phyloP scores from a whole-genome alignment of 2,797 vertebrate species.

The Mormyrops attenuatus region DNA sequence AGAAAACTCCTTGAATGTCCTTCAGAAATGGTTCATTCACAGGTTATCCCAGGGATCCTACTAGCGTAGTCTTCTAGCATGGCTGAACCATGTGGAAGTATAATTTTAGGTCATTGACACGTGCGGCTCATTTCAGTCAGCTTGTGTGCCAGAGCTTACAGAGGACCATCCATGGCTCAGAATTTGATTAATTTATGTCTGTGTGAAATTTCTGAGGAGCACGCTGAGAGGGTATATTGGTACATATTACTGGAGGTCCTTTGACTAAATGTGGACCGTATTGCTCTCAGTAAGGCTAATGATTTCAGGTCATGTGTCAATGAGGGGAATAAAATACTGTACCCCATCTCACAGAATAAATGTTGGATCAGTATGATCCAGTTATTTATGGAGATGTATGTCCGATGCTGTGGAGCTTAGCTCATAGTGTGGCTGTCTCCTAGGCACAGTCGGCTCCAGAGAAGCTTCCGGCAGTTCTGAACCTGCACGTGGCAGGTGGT shows the following conservation, averaged over 20 bases:
- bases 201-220: neutral
- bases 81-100: neutral
- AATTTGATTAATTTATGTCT: neutral
- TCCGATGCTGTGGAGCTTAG: neutral
- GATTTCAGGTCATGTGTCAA: neutral
- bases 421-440: neutral
- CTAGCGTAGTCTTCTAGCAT: neutral
- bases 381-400: constrained; percentile 1
- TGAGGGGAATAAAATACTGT: neutral
- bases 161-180: neutral
- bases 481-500: neutral
- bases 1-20: neutral
- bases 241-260: neutral
- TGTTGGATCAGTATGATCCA: neutral
- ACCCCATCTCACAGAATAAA: neutral
- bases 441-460: neutral
- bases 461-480: neutral
- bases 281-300: neutral
- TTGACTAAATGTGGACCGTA: neutral
- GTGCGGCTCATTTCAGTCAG: neutral
- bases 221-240: neutral
- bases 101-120: neutral
- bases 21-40: neutral
- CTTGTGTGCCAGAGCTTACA: neutral
- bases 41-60: neutral